These are phyloP conservation scores for Scaptomyza parva DNA, from an alignment of 2,888 invertebrate genomes.

Conservation along the genomic window DNA sequence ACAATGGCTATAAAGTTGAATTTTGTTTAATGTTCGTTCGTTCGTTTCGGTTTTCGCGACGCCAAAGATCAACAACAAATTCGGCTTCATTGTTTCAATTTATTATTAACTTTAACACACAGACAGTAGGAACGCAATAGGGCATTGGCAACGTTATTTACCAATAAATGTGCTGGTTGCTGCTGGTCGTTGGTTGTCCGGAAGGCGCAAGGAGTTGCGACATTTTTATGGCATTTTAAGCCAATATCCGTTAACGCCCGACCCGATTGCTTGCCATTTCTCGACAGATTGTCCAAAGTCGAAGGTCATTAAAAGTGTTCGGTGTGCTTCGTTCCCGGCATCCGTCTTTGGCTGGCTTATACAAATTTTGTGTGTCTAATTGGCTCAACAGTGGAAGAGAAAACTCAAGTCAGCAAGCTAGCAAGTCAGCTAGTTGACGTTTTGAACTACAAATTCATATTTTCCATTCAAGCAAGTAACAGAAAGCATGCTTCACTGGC, in stretches of 20 bases:
- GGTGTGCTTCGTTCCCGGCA: slow-evolving; percentile 14
- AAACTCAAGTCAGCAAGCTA: slow-evolving; percentile 3
- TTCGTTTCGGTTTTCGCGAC: neutral
- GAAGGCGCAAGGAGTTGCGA: slow-evolving; percentile 12
- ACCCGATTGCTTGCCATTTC: slow-evolving; percentile 52
- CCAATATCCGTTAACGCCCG: slow-evolving; percentile 79
- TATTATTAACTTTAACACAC: slow-evolving; percentile 77
- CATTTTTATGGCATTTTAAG: slow-evolving; percentile 75
- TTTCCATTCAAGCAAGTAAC: slow-evolving; percentile 21
- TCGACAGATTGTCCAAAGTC: slow-evolving; percentile 61
- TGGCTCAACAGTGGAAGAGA: slow-evolving; percentile 52
- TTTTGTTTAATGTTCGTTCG: slow-evolving; percentile 47
- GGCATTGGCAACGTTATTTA: slow-evolving; percentile 66
- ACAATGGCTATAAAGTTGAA: slow-evolving; percentile 60
- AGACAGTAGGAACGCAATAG: slow-evolving; percentile 28
- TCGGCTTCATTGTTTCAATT: slow-evolving; percentile 77
- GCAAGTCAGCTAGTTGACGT: neutral
- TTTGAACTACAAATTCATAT: slow-evolving; percentile 44
- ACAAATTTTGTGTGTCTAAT: slow-evolving; percentile 57
- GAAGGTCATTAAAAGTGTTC: slow-evolving; percentile 70
- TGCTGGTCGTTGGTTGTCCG: neutral
- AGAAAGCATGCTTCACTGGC: slow-evolving; percentile 45
- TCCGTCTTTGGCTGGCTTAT: slow-evolving; percentile 45
- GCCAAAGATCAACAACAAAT: slow-evolving; percentile 61
- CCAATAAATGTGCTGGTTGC: slow-evolving; percentile 71